Evolutionary conservation across 2,888 invertebrate species (phyloP).

Genomic region (Pharmacophagus antenor): DNA sequence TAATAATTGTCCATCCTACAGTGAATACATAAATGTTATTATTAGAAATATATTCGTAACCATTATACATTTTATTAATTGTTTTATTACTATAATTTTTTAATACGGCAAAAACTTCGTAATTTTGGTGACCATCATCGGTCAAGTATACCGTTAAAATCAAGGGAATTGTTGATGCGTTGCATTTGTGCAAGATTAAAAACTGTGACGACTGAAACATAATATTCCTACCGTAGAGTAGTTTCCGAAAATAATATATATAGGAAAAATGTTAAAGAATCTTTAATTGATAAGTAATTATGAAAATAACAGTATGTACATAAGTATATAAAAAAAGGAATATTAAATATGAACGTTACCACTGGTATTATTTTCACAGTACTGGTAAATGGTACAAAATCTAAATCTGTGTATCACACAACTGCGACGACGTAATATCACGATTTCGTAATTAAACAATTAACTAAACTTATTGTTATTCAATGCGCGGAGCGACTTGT

Average conservation of each 20-base stretch:
- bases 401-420: slow-evolving; percentile 6
- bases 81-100: not conserved
- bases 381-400: slow-evolving; percentile 1
- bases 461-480: slow-evolving; percentile 27
- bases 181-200: not conserved
- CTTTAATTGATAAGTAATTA: not conserved
- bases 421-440: slow-evolving; percentile 3
- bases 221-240: not conserved
- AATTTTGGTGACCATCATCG: not conserved
- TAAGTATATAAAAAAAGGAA: not conserved
- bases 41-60: not conserved
- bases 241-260: not conserved
- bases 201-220: not conserved
- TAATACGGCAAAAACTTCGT: too few species aligned
- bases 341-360: slow-evolving; percentile 14
- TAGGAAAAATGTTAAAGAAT: not conserved
- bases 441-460: slow-evolving; percentile 26
- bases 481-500: slow-evolving; percentile 6
- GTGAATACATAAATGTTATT: too few species aligned
- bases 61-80: not conserved
- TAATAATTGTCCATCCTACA: too few species aligned
- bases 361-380: slow-evolving; percentile 4
- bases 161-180: not conserved
- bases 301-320: not conserved
- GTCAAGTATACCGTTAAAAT: not conserved